A percentile compares a stretch with the other conserved stretches of the same genome.
phyloP scores from a whole-genome alignment of 2,888 invertebrate genomes.

The Drosophila longiperda region DNA sequence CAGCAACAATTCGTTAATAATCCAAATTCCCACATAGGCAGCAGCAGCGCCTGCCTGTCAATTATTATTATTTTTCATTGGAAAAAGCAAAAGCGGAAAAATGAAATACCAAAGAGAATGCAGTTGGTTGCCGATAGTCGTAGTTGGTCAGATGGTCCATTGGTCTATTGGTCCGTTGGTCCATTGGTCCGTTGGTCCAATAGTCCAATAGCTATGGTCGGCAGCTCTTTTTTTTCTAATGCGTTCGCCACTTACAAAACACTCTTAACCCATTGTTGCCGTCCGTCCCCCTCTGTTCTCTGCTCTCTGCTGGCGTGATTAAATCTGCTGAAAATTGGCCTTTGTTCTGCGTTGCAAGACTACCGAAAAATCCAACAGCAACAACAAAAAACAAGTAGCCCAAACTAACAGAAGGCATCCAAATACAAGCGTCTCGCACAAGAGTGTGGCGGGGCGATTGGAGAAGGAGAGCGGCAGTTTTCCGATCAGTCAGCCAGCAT shows the following conservation, averaged over 20 bases:
- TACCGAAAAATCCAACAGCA: constrained; percentile 43
- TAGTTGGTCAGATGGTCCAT: constrained; percentile 35
- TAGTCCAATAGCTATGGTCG: constrained; percentile 30
- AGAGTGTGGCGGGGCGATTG: background rate
- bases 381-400: constrained; percentile 7
- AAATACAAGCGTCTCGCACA: constrained; percentile 47
- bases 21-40: constrained; percentile 79
- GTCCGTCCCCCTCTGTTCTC: constrained; percentile 34
- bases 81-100: constrained; percentile 75
- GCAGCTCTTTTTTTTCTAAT: constrained; percentile 56
- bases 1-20: constrained; percentile 79
- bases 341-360: constrained; percentile 63
- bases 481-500: constrained; percentile 50
- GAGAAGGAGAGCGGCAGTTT: constrained; percentile 6
- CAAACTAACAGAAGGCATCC: constrained; percentile 15
- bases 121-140: constrained; percentile 39
- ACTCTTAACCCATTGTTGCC: constrained; percentile 72
- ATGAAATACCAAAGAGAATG: constrained; percentile 73
- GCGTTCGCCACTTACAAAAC: constrained; percentile 71
- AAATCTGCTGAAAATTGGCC: constrained; percentile 79
- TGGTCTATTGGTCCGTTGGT: constrained; percentile 3
- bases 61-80: constrained; percentile 80
- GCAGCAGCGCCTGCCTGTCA: constrained; percentile 69
- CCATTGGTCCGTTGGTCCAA: constrained; percentile 24
- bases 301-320: constrained; percentile 65